These are phyloP conservation scores for Hypomesus transpacificus DNA, from an alignment of 2,113 vertebrate species.

Conservation along the genomic window DNA sequence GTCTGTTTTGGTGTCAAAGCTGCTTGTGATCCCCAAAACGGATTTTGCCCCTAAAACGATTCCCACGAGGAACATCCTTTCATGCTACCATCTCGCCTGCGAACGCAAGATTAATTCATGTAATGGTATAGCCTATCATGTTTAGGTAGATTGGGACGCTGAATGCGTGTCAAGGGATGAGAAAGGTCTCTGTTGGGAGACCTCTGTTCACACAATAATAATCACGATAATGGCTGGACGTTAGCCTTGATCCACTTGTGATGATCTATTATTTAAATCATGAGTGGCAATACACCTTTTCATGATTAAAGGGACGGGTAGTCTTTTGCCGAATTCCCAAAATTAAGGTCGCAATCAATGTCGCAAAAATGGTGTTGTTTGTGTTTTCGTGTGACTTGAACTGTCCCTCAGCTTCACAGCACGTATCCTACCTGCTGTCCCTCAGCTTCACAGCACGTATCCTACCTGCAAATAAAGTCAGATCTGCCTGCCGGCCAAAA, in stretches of 20 bases:
- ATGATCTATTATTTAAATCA: no score
- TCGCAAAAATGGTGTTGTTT: no score
- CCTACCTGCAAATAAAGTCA: conserved; percentile 6
- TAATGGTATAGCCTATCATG: neutral
- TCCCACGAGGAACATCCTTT: neutral
- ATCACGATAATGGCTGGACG: neutral
- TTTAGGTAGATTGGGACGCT: neutral
- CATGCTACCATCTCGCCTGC: neutral
- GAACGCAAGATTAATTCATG: neutral
- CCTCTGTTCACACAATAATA: neutral
- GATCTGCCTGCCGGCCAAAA: neutral
- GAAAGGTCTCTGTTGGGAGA: neutral
- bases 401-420: neutral
- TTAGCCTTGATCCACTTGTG: no score
- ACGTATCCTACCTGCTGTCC: neutral
- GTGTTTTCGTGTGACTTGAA: no score
- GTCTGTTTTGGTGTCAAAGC: neutral
- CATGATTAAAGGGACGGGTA: no score
- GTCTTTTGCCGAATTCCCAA: no score
- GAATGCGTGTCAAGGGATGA: conserved; percentile 1
- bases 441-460: neutral
- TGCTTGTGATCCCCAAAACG: neutral
- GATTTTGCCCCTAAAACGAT: neutral
- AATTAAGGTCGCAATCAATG: no score
- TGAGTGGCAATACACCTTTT: no score